Conservation (phyloP, 2,113 vertebrate species). For the Ia io region DNA sequence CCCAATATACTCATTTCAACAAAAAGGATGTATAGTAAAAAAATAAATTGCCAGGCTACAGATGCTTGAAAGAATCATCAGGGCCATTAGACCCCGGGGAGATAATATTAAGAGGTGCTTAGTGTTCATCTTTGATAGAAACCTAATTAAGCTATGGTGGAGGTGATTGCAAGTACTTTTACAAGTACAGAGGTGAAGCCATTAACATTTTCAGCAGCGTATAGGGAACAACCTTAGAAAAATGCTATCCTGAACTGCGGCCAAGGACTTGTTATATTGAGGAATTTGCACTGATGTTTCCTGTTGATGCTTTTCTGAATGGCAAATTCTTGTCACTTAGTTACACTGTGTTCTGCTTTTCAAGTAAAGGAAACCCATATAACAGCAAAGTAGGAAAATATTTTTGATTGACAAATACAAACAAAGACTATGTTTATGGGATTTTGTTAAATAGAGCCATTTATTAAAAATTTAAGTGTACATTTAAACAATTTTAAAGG, state of each 20-base stretch:
- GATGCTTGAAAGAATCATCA: constrained; percentile 80
- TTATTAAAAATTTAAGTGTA: neutral
- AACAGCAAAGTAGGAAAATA: constrained; percentile 63
- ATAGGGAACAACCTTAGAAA: constrained; percentile 66
- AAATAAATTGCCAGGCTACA: constrained; percentile 82
- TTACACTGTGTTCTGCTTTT: constrained; percentile 78
- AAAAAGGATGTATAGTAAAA: constrained; percentile 79
- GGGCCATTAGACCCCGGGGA: constrained; percentile 79
- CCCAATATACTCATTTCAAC: constrained; percentile 79
- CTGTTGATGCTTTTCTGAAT: constrained; percentile 80
- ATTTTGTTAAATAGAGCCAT: neutral
- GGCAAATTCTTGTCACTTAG: constrained; percentile 78
- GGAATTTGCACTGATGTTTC: constrained; percentile 81
- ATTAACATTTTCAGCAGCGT: constrained; percentile 66
- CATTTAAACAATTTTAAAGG: constrained; percentile 25
- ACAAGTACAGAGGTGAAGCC: constrained; percentile 72
- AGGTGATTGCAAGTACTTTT: constrained; percentile 67
- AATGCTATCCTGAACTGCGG: constrained; percentile 68
- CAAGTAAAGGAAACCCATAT: constrained; percentile 70
- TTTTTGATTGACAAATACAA: constrained; percentile 69
- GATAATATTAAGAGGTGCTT: constrained; percentile 73
- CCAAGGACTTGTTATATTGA: constrained; percentile 80
- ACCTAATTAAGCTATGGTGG: constrained; percentile 79
- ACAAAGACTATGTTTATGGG: neutral
- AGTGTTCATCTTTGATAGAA: constrained; percentile 74